Evolutionary conservation across 2,113 vertebrate species (phyloP), one percentile per base, ranked within the genome.

Genomic region (Drymodes brunneopygia): DNA sequence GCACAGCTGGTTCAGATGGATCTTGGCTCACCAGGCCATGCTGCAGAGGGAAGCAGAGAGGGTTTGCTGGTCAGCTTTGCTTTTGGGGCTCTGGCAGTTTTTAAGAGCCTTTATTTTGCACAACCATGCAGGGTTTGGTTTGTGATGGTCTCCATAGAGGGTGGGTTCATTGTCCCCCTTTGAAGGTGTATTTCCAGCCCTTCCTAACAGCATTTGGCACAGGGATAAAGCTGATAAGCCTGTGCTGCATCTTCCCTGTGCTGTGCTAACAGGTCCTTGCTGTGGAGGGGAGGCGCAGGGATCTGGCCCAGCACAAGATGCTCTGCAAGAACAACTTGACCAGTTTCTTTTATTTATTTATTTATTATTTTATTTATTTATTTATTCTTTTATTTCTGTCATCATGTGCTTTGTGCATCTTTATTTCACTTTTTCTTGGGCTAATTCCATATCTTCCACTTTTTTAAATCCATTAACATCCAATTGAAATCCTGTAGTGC

Each of bases 1-100:
- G 15, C 1, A 0, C 65, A 73, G 81, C 69, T 45, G 14, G 38
- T 86, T 87, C 67, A 22, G 60, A 57, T 45, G 36, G 90, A 69
- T 47, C 12, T 13, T 22, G 72, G 65, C 83, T 67, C 3, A 0
- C 53, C 1, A 0, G 70, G 2, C 23, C 0, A 0, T 35, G 17
- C 48, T 20, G 28, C 12, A 1, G 29, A 48, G 20, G 4, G 33
- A 44, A 36, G 81, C 5, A 1, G 33, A 17, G 56, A 21, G 22
- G 29, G 3, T 70, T 87, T 74, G 45, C 19, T 2, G 3, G 3
- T 2, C 0, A 5, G 54, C 28, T 38, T 81, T 56, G 31, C 14
- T 14, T 17, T n/a, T 0, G 11, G 47, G 53, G 25, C 74, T 90
- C 60, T 19, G 3, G 54, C 23, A 7, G 12, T 25, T 77, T 81